These are phyloP conservation scores for Tragelaphus scriptus DNA, from an alignment of 2,113 vertebrate species.

Conservation along the genomic window DNA sequence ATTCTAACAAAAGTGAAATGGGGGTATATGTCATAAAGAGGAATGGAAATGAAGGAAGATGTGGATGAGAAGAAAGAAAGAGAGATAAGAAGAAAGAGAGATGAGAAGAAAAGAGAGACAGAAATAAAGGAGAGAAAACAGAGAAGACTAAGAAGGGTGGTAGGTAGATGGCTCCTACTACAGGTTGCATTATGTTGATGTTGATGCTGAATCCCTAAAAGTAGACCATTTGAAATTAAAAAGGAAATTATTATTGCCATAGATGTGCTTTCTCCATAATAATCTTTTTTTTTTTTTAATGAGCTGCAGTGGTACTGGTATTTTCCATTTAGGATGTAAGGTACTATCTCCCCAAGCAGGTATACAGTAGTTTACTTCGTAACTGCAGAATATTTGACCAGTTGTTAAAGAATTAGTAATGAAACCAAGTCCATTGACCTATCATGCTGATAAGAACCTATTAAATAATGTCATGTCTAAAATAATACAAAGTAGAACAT, in stretches of 20 bases:
- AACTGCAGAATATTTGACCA: background rate
- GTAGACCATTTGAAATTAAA: background rate
- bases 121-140: background rate
- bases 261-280: background rate
- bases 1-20: background rate
- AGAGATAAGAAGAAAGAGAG: too few species aligned
- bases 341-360: background rate
- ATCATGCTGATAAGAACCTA: background rate
- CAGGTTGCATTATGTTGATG: background rate
- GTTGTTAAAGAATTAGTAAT: background rate
- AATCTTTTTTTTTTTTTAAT: background rate
- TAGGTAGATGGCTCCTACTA: background rate
- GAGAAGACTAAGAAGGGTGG: background rate
- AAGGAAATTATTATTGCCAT: background rate
- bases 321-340: background rate
- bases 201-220: background rate
- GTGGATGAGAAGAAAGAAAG: background rate
- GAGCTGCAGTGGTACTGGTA: background rate
- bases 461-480: background rate
- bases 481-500: background rate
- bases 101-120: background rate
- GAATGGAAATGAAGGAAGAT: background rate
- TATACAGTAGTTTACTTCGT: background rate
- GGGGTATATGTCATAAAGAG: background rate
- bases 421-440: background rate